Conservation (phyloP, 2,797 vertebrate species). For the Anas acuta region DNA sequence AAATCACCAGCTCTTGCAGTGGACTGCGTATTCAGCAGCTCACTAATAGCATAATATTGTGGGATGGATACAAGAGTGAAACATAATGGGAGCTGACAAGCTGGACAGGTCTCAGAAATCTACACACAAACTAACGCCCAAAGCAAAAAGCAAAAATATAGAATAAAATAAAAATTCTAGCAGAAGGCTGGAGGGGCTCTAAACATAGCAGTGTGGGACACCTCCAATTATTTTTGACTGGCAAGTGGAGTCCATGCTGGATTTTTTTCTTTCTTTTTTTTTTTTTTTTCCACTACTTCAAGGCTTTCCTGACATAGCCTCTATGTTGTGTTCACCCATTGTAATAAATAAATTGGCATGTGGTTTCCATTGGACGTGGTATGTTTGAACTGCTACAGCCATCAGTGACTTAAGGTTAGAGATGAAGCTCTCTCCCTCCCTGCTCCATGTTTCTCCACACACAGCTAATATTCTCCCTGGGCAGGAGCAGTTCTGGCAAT, state of each 20-base stretch:
- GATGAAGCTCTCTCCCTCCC: slow-evolving; percentile 10
- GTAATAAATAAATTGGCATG: slow-evolving; percentile 40
- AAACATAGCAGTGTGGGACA: slow-evolving; percentile 84
- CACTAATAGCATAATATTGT: slow-evolving; percentile 9
- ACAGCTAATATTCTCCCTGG: slow-evolving; percentile 26
- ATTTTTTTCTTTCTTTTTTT: background rate
- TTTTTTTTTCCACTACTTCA: background rate
- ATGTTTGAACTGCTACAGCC: background rate
- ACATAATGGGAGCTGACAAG: slow-evolving; percentile 89
- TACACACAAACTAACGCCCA: slow-evolving; percentile 82
- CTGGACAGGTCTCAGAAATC: slow-evolving; percentile 73
- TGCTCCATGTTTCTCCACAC: background rate
- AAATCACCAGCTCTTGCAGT: background rate
- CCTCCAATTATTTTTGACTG: slow-evolving; percentile 74
- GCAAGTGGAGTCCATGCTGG: slow-evolving; percentile 69
- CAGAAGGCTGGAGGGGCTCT: slow-evolving; percentile 86
- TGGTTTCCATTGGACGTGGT: background rate
- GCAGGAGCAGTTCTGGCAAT: slow-evolving; percentile 51
- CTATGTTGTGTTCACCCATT: background rate
- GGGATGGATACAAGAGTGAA: slow-evolving; percentile 68
- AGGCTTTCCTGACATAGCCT: slow-evolving; percentile 40
- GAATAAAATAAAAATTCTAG: slow-evolving; percentile 66
- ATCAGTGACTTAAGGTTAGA: slow-evolving; percentile 28
- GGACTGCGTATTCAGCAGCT: background rate
- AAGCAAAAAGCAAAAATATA: slow-evolving; percentile 76